Base-by-base conservation (phyloP, 2,797 vertebrate species). In the Octomys mimax region DNA sequence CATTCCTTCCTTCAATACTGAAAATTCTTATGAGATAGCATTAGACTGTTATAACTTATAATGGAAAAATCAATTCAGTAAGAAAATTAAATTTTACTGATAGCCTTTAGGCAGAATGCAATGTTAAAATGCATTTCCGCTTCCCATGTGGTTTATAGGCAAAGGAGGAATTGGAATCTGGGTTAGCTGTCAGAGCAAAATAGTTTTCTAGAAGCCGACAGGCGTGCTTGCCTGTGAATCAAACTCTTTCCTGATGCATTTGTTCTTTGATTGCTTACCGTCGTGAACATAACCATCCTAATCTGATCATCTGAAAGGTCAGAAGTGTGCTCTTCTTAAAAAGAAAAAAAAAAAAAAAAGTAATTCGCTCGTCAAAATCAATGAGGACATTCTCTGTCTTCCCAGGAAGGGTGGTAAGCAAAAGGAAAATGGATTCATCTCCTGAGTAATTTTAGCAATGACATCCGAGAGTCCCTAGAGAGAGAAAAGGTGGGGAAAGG, bases 61-160 rank as follows among this genome's bases (percentile, higher is more conserved):
- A 98, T 99, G 98, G 98, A 98, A 99, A 99, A 99, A 99, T 99
- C 99, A 98, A 99, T 99, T 99, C 96, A 98, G 98, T 99, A 99
- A 99, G 99, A 99, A 99, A 99, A 99, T 99, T 99, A 99, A 99
- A 99, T 99, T 99, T 99, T 98, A 98, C 99, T 99, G 99, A 99
- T 99, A 99, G 99, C 99, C 99, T 99, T 99, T 99, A 99, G 99
- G 99, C 99, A 99, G 99, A 99, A 99, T 99, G 99, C 99, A 99
- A 99, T 99, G 99, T 99, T 99, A 99, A 99, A 99, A 99, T 99
- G 99, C 99, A 99, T 99, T 99, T 99, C 98, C 99, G 98, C 98
- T 99, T 99, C 99, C 99, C 99, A 92, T 98, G 99, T 99, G 99
- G 97, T 98, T 99, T 98, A 98, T 97, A 98, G 97, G 96, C 96